Evolutionary conservation across 2,797 vertebrate genomes (phyloP).

Genomic region (Sternotherus odoratus): DNA sequence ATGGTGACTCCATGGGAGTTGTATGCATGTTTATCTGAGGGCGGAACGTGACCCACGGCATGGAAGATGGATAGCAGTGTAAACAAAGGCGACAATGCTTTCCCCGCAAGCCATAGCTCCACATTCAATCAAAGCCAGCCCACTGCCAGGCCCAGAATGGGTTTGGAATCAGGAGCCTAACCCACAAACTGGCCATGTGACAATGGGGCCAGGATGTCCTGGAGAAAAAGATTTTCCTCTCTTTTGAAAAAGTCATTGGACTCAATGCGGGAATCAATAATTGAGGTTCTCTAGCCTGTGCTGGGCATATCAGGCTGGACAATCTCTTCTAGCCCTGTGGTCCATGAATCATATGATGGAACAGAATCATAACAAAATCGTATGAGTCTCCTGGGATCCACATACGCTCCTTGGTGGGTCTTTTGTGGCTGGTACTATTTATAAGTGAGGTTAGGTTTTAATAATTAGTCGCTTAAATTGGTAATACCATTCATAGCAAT

Average conservation of each 20-base stretch:
- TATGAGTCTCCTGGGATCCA: not conserved
- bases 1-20: not conserved
- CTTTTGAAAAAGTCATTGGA: not conserved
- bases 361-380: not conserved
- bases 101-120: not conserved
- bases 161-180: not conserved
- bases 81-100: not conserved
- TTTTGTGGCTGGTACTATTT: not conserved
- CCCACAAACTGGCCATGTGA: not conserved
- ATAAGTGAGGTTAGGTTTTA: not conserved
- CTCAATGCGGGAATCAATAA: not conserved
- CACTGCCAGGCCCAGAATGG: not conserved
- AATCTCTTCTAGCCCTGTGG: not conserved
- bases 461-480: too few species aligned
- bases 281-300: not conserved
- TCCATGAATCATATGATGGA: not conserved
- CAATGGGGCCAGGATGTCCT: not conserved
- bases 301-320: not conserved
- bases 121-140: not conserved
- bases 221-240: not conserved
- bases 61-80: not conserved
- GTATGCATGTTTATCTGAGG: not conserved
- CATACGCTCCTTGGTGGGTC: not conserved
- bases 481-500: not conserved
- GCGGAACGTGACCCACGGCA: not conserved